Conservation (phyloP, 2,797 vertebrate genomes). For the Peromyscus eremicus region DNA sequence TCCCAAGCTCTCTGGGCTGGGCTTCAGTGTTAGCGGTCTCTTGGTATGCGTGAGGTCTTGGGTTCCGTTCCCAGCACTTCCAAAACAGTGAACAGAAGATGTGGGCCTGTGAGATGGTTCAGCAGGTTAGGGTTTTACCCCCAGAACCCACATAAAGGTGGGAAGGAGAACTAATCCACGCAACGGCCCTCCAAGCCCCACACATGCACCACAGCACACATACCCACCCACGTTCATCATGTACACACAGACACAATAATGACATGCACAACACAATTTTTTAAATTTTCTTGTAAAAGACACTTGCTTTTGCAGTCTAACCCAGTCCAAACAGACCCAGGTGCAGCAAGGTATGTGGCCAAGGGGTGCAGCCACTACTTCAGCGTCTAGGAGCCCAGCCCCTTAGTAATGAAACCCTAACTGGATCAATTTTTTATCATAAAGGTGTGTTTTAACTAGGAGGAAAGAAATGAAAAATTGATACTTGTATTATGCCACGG, state of each 20-base stretch:
- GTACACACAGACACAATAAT: neutral
- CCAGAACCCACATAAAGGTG: too few relatives aligned
- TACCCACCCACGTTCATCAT: neutral
- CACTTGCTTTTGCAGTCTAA: neutral
- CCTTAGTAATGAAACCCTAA: neutral
- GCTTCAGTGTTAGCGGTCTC: neutral
- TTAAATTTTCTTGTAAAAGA: neutral
- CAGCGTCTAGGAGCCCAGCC: neutral
- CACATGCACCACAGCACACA: neutral
- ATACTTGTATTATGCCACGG: neutral
- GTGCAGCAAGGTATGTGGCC: neutral
- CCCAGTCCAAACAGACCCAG: neutral
- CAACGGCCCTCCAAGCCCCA: neutral
- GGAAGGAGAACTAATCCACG: neutral
- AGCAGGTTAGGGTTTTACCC: too few relatives aligned
- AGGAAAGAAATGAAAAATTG: neutral
- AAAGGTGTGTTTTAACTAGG: slow-evolving; percentile 1
- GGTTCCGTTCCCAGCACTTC: neutral
- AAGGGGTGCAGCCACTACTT: neutral
- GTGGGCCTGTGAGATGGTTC: neutral
- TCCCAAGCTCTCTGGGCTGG: neutral
- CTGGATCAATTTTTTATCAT: neutral
- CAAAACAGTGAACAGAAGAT: neutral
- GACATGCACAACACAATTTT: neutral
- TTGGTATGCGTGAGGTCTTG: neutral